These are phyloP conservation scores for Arenaria interpres DNA, from an alignment of 2,113 vertebrate species.

Conservation along the genomic window DNA sequence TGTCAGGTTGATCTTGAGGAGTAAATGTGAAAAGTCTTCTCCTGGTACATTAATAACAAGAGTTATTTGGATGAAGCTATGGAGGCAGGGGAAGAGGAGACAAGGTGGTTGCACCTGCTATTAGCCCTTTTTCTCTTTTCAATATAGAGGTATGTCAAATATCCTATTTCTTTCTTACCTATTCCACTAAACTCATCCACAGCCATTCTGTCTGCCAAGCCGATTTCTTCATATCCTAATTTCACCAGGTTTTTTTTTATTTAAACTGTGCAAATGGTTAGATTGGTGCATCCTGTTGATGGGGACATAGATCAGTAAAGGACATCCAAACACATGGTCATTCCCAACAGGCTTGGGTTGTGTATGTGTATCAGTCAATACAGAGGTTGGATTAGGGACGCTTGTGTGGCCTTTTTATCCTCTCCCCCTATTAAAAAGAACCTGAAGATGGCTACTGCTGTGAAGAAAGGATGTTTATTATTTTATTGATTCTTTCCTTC, in stretches of 20 bases:
- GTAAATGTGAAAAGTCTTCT: slow-evolving; percentile 68
- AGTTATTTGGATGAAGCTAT: slow-evolving; percentile 51
- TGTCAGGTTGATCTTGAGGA: slow-evolving; percentile 73
- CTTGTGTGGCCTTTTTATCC: background rate
- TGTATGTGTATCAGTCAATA: background rate
- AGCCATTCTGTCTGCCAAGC: background rate
- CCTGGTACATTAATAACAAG: slow-evolving; percentile 34
- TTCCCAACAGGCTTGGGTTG: background rate
- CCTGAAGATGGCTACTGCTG: background rate
- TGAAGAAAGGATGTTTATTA: background rate
- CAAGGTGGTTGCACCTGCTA: background rate
- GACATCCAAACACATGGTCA: background rate
- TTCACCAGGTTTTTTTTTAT: background rate
- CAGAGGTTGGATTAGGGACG: background rate
- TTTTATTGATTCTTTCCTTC: background rate
- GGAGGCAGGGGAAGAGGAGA: background rate
- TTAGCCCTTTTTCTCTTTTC: background rate
- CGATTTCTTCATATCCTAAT: background rate
- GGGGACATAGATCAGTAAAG: background rate
- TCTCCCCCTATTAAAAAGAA: background rate
- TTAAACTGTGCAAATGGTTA: background rate
- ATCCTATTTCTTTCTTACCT: background rate
- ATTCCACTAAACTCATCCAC: background rate
- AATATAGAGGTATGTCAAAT: background rate
- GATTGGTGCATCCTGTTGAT: background rate